Base-by-base conservation (phyloP, 1,140 invertebrate genomes). In the Apis laboriosa region DNA sequence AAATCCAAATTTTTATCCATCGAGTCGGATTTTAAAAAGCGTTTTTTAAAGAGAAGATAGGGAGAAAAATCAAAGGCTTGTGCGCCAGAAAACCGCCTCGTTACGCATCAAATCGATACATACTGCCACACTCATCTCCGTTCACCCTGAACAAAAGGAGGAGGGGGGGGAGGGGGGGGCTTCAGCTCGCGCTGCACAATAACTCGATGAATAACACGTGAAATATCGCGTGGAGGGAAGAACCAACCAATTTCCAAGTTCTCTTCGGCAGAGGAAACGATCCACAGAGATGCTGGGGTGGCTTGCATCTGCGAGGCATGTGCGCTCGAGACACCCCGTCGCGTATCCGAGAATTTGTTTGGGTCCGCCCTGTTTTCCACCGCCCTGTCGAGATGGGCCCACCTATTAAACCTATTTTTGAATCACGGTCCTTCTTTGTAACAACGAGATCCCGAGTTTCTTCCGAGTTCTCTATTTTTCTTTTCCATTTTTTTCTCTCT, bases 271-370 rank as follows among this genome's bases (percentile, higher is more conserved):
- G 28, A 83, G 80, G 76, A 80, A 34, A 34, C 34, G 34, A 34
- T 34, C 78, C 83, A 58, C 75, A 60, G 34, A 70, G 70, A 64
- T 15, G 34, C 34, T 76, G 49, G 71, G 80, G 61, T 56, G 49
- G 56, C 34, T 58, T 83, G 85, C 90, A 91, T 91, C 89, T 91
- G 90, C 80, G 77, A 72, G 68, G 83, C 90, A 91, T 91, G 90
- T 91, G 86, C 76, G 76, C 55, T 70, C 67, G 66, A 56, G 72
- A 60, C 79, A 58, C 84, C 89, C 89, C 77, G 88, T 56, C 74
- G 89, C 58, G 88, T 51, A 21, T 60, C 61, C 60, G 17, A 43
- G 75, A 81, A 84, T 86, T 90, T 89, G 84, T 89, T 90, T 90
- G 81, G 82, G 72, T 49, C 56, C n/a, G n/a, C 56, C 17, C 53